phyloP scores from a whole-genome alignment of 2,888 invertebrate genomes.

The Arge pagana region DNA sequence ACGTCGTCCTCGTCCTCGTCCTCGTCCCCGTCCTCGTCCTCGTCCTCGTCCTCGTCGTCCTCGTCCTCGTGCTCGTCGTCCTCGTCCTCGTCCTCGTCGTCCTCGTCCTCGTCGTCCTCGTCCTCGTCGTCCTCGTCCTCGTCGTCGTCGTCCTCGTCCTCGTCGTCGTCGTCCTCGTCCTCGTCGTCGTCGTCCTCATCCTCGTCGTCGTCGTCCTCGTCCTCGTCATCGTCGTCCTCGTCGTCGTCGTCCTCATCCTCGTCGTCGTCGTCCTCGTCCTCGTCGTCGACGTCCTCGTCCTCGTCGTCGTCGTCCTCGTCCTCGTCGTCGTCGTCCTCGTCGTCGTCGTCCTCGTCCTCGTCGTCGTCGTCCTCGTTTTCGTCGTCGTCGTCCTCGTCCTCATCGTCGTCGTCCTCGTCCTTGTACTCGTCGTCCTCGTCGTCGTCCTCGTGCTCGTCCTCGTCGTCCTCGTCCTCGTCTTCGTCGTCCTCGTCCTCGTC shows the following conservation, averaged over 20 bases:
- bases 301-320: not conserved
- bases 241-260: too few relatives aligned
- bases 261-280: not conserved
- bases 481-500: too few relatives aligned
- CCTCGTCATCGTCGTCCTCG: too few relatives aligned
- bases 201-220: not conserved
- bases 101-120: not conserved
- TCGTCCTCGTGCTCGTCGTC: not conserved
- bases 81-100: not conserved
- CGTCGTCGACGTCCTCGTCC: not conserved
- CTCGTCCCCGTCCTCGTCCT: too few relatives aligned
- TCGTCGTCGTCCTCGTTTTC: too few relatives aligned
- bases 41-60: not conserved
- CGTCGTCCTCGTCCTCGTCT: not conserved
- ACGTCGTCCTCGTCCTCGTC: not conserved
- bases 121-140: not conserved
- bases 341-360: not conserved
- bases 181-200: too few relatives aligned
- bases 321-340: not conserved
- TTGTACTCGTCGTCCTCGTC: too few relatives aligned
- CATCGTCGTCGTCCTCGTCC: too few relatives aligned
- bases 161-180: not conserved
- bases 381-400: too few relatives aligned
- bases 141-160: not conserved
- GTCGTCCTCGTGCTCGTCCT: not conserved